Evolutionary conservation across 1,140 invertebrate genomes (phyloP), one percentile per base, ranked within the genome.

Genomic region (Dryas iulia): DNA sequence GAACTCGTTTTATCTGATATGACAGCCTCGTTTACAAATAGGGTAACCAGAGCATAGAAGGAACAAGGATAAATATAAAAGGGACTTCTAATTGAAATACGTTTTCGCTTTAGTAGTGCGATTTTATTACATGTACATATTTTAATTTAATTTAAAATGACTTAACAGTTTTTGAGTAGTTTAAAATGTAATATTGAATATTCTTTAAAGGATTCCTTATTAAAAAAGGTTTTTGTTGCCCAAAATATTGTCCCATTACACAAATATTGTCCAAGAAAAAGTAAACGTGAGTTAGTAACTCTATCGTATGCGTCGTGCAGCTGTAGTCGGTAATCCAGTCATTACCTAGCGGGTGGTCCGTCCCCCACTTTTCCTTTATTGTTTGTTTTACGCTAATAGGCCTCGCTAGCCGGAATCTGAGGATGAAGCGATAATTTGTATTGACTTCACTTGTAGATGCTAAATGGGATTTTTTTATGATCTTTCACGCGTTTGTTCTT

Each of bases 371-470:
- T 64, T 54, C 61, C 65, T 59, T 72, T 72, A 64, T 72, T 72
- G 66, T 72, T 72, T 72, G 65, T 72, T 72, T 72, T 64, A 66
- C 60, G 70, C 65, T 72, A 72, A 72, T 67, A 68, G 66, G 71
- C 59, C 33, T 56, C 59, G 62, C 59, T 26, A 69, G 25, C 25
- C 31, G 52, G 59, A 58, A 69, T 69, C 39, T 60, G 68, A 65
- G 61, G 57, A 65, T 60, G 57, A 63, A 65, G 47, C 68, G 68
- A 65, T 70, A 64, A 65, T 69, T 69, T 64, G 23, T 60, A 56
- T 69, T 62, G 31, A 33, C 53, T 58, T 58, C 31, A 58, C 14
- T 28, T 31, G 10, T 59, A 30, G 26, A 59, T 59, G 12, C 26
- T 47, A 56, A 59, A 47, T 47, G 30, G n/a, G 39, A 21, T 0